Evolutionary conservation across 1,140 invertebrate species (phyloP), one percentile per base, ranked within the genome.

Genomic region (Dendrolimus punctatus): DNA sequence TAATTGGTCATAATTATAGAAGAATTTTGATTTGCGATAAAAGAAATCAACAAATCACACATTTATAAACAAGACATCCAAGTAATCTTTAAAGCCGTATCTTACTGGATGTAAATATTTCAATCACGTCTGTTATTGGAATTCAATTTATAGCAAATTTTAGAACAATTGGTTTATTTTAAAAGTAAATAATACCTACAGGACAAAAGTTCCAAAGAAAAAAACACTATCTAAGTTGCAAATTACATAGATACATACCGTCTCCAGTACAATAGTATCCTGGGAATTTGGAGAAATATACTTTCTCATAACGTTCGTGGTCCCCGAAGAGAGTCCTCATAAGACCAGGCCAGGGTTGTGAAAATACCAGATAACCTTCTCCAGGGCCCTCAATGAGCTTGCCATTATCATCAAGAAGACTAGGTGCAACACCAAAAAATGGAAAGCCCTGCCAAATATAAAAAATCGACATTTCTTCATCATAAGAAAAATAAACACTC

Each of bases 181-280:
- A 23, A n/a, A n/a, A n/a, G n/a, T n/a, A n/a, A 23, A 3, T 23
- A 1, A 23, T 23, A 3, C 1, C 1, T 3, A 23, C 23, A 23
- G 23, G 3, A 23, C 23, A 23, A 23, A 23, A 23, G 23, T 23
- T 23, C 23, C 23, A 23, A 23, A n/a, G n/a, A n/a, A 23, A 23
- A 3, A 23, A 23, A 23, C 23, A 23, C 23, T 23, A 2, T 23
- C 23, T 23, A 23, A 2, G 1, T 23, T 2, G 23, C 23, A 23
- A 23, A 23, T 23, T 23, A 23, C 23, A 23, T 23, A 3, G 23
- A 23, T 23, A 4, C 89, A 85, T 87, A 96, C 98, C 98, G 88
- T 99, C 98, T 55, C 98, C 98, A 48, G 98, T 99, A 75, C 95
- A 97, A 78, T 99, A 99, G 87, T 93, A 99, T 44, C 98, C 98